phyloP scores from a whole-genome alignment of 30 jellyfish, hydroid and myxozoan species.

The Sanderia malayensis region DNA sequence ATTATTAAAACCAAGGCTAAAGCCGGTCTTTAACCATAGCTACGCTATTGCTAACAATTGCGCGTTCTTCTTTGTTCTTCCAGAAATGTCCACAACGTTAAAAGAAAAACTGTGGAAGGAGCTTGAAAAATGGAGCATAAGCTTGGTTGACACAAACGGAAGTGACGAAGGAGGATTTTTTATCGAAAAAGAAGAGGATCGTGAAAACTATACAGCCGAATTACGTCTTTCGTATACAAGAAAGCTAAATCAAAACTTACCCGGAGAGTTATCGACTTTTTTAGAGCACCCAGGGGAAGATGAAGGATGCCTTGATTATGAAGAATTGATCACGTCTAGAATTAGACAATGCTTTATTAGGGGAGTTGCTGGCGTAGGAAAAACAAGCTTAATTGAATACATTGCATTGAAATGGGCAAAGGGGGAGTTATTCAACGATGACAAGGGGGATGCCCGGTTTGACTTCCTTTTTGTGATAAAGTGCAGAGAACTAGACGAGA shows the following conservation, averaged over 20 bases:
- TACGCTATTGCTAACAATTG: too few relatives aligned
- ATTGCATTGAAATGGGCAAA: not conserved
- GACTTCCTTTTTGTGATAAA: not conserved
- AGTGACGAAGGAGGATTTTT: too few relatives aligned
- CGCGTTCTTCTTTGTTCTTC: too few relatives aligned
- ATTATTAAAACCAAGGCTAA: too few relatives aligned
- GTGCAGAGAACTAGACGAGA: conserved; percentile 1
- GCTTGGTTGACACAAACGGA: too few relatives aligned
- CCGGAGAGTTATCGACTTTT: not conserved
- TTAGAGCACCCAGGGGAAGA: not conserved
- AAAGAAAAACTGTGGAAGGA: too few relatives aligned
- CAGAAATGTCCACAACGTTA: too few relatives aligned
- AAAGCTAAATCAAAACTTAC: not conserved
- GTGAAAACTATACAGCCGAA: not conserved
- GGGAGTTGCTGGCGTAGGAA: conserved; percentile 18
- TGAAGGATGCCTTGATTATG: not conserved
- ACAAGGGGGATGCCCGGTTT: too few relatives aligned
- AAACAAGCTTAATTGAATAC: conserved; percentile 3
- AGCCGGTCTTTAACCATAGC: too few relatives aligned
- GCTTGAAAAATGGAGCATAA: too few relatives aligned
- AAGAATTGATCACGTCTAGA: not conserved
- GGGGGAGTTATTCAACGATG: not conserved
- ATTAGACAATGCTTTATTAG: conserved; percentile 5
- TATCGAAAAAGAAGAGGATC: not conserved
- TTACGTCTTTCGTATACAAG: not conserved